phyloP scores from a whole-genome alignment of 2,888 invertebrate species.

The Leptinotarsa rubiginosa region DNA sequence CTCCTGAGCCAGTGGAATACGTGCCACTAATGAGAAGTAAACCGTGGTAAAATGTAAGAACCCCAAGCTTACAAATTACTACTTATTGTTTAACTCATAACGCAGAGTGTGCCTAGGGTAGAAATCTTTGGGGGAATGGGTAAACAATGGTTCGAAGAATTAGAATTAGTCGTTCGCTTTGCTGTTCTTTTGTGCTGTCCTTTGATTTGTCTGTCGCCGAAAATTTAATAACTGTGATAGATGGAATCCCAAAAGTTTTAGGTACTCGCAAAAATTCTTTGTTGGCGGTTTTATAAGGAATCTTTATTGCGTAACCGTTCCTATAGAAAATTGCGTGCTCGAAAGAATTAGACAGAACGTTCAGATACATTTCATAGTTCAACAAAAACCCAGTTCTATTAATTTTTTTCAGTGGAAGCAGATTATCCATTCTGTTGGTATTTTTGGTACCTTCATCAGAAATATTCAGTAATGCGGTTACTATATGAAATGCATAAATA shows the following conservation, averaged over 20 bases:
- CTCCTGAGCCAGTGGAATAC: slow-evolving; percentile 14
- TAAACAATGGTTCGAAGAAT: slow-evolving; percentile 13
- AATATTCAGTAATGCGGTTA: too few relatives aligned
- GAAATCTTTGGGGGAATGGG: slow-evolving; percentile 9
- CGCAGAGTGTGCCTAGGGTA: slow-evolving; percentile 18
- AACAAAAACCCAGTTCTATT: too few relatives aligned
- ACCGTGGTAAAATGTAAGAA: slow-evolving; percentile 40
- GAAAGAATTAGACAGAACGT: neutral
- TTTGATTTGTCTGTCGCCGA: slow-evolving; percentile 6
- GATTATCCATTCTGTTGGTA: too few relatives aligned
- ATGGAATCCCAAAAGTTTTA: slow-evolving; percentile 3
- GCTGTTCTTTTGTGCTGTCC: slow-evolving; percentile 6
- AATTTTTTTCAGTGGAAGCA: too few relatives aligned
- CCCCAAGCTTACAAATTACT: slow-evolving; percentile 44
- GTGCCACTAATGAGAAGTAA: slow-evolving; percentile 51
- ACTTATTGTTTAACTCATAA: slow-evolving; percentile 40
- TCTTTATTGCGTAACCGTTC: neutral
- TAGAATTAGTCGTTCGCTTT: slow-evolving; percentile 5
- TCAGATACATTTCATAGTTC: too few relatives aligned
- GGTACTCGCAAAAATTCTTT: slow-evolving; percentile 4
- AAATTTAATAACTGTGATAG: slow-evolving; percentile 25
- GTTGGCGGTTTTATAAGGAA: slow-evolving; percentile 8
- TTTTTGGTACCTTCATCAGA: too few relatives aligned
- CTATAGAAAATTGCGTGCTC: neutral
- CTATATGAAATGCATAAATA: too few relatives aligned